A percentile compares a stretch with the other conserved stretches of the same genome.
Conservation (phyloP, 2,888 invertebrate species). For the Nipponacmea schrenckii region DNA sequence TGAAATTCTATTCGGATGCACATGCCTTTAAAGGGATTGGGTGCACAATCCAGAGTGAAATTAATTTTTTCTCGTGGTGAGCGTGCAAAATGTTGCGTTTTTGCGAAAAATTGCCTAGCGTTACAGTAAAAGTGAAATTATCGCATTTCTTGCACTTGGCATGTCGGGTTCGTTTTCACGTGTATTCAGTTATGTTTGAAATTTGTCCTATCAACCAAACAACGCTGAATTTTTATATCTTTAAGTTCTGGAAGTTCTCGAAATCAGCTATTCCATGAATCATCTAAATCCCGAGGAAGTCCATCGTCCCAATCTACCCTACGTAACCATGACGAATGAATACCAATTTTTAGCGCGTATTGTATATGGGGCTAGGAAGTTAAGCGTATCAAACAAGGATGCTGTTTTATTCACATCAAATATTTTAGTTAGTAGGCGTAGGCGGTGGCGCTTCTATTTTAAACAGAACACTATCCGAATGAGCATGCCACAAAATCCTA, state of each 20-base stretch:
- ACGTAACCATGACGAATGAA: neutral
- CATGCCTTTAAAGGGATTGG: too few species aligned
- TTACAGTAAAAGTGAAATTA: too few species aligned
- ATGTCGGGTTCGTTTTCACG: too few species aligned
- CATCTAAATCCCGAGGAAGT: neutral
- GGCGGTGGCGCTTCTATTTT: neutral
- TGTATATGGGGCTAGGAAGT: neutral
- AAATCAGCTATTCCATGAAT: neutral
- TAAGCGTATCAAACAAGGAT: neutral
- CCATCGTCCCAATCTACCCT: neutral
- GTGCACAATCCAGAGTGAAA: too few species aligned
- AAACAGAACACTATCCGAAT: neutral
- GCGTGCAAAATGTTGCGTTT: too few species aligned
- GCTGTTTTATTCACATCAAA: slow-evolving; percentile 7
- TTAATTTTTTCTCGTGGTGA: too few species aligned
- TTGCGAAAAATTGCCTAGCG: too few species aligned
- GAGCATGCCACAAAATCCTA: neutral
- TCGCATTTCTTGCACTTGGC: too few species aligned
- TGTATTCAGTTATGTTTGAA: neutral
- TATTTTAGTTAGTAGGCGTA: neutral
- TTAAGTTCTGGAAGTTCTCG: neutral
- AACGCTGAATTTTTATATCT: neutral
- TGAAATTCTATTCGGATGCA: too few species aligned
- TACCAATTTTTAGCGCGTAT: neutral
- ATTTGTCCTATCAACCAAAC: neutral